Evolutionary conservation across 2,113 vertebrate genomes (phyloP), one percentile per base, ranked within the genome.

Genomic region (Nannobrachium achirus): DNA sequence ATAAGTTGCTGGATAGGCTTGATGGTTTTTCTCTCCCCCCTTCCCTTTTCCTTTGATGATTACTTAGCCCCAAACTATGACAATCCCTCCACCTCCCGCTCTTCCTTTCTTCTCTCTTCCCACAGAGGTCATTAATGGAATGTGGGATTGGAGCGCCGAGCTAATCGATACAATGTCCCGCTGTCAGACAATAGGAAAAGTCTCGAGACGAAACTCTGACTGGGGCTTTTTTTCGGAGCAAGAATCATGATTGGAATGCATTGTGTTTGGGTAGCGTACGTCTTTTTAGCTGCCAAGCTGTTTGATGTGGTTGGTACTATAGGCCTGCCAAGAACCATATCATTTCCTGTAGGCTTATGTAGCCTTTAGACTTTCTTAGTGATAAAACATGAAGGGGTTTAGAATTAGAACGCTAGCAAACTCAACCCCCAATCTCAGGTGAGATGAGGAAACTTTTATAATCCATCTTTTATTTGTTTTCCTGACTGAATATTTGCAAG

Each of bases 141-240:
- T 89, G 82, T 58, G 75, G 73, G 66, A 78, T 66, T 66, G 66
- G 38, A 42, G 40, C 69, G 80, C 78, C 72, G 73, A 7, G 63
- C 74, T 86, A 82, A 85, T 89, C 76, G 65, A 83, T 88, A 84
- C 81, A 86, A 84, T 86, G 83, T 80, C 76, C 59, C 15, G n/a
- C 66, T 55, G 52, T 59, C 45, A 66, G 75, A 87, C 85, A 86
- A 87, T 55, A 13, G 79, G 53, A n/a, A 44, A 0, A 0, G 66
- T 65, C 56, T 56, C 76, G 45, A 76, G 57, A 79, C 71, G 67
- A 38, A 19, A 7, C 25, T 33, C 25, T n/a, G n/a, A n/a, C n/a
- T n/a, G n/a, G 14, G 1, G 45, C n/a, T 0, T 0, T 14, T 65
- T 77, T 49, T 15, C 5, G 13, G 33, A 46, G 63, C 71, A 48